Evolutionary conservation across 2,888 invertebrate species (phyloP), one percentile per base, ranked within the genome.

Genomic region (Phymatocera aterrima): DNA sequence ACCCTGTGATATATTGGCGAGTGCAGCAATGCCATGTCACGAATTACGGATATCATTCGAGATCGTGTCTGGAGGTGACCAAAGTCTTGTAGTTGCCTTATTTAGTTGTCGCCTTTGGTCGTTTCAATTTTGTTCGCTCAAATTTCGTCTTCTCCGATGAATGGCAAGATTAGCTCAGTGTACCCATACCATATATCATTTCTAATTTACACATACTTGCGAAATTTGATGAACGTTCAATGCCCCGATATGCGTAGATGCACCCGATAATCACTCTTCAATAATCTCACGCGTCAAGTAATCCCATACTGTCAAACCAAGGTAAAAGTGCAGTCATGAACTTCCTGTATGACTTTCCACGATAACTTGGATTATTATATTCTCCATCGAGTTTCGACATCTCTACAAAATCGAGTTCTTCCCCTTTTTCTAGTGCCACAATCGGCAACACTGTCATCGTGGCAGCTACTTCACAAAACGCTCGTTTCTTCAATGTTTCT

Each of bases 361-460:
- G 83, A 43, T 80, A 83, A 0, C 78, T 83, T 0, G 85, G 84
- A 78, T 83, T 86, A 1, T 80, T 57, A 18, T 77, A 80, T 2
- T 12, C 70, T 0, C 74, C 8, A 0, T 6, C 1, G 3, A 4
- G 1, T 18, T 12, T 18, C 65, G 88, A 1, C 0, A 89, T 81
- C 51, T 89, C 89, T 12, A 86, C 84, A 0, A 90, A 18, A 40
- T 83, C 77, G 51, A 82, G 81, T 0, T 78, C 87, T 0, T 87
- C 77, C 37, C 46, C 75, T 51, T 86, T 87, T 2, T 88, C 85
- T 3, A 83, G n/a, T 5, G 87, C 24, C 0, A 89, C 64, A 12
- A 88, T 8, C 0, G 90, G 89, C 8, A 89, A 79, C 10, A 88
- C 68, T 0, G 83, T 78, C 5, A 85, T 79, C 0, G 85, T 78